Percentiles rank a stretch among this genome's conserved stretches.
phyloP scores from a whole-genome alignment of 2,888 invertebrate species.

The Geotrupes spiniger region DNA sequence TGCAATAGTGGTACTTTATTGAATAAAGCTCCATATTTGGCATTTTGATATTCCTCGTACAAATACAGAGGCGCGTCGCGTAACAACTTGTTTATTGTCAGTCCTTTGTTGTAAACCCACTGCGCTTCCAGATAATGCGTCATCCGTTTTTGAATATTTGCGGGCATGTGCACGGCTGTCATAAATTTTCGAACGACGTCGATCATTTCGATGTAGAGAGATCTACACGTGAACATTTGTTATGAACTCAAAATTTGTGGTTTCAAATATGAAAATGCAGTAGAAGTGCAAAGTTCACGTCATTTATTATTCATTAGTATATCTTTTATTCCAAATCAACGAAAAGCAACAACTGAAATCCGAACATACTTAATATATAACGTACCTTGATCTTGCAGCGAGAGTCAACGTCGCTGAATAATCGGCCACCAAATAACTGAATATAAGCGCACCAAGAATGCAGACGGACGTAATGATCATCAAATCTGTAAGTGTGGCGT shows the following conservation, averaged over 20 bases:
- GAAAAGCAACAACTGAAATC: background rate
- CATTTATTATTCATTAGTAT: too few species aligned
- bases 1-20: conserved; percentile 28
- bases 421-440: conserved; percentile 33
- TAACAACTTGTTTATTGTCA: conserved; percentile 24
- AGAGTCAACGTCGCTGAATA: conserved; percentile 34
- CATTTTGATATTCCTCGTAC: conserved; percentile 23
- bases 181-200: conserved; percentile 29
- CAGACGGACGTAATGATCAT: conserved; percentile 22
- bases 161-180: conserved; percentile 26
- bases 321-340: too few species aligned
- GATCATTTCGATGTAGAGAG: conserved; percentile 27
- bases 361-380: too few species aligned
- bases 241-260: too few species aligned
- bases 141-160: conserved; percentile 24
- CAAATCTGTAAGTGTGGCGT: conserved; percentile 23
- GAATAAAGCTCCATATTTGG: conserved; percentile 22
- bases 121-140: conserved; percentile 30
- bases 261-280: too few species aligned
- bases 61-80: conserved; percentile 27
- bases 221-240: conserved; percentile 18
- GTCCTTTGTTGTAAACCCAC: conserved; percentile 30
- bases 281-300: too few species aligned
- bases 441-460: conserved; percentile 27
- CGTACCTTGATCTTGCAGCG: conserved; percentile 24